These are phyloP conservation scores for Chalcosyrphus nemorum DNA, from an alignment of 2,888 invertebrate species.

Conservation along the genomic window DNA sequence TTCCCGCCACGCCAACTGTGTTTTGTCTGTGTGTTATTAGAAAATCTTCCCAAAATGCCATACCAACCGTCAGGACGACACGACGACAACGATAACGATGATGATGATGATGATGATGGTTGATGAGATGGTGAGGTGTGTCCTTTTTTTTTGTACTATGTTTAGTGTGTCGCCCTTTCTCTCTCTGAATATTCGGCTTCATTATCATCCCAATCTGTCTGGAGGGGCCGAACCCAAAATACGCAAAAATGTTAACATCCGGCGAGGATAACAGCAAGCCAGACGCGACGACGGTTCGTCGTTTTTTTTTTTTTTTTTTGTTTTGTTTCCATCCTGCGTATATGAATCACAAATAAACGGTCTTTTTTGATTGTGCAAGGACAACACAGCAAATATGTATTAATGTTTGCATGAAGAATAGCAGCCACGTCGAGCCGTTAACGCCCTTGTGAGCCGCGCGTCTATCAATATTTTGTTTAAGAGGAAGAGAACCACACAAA, in stretches of 20 bases:
- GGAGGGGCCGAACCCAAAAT: slow-evolving; percentile 58
- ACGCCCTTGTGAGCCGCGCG: slow-evolving; percentile 42
- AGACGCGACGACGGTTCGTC: slow-evolving; percentile 1
- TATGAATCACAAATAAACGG: slow-evolving; percentile 39
- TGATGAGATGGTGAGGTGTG: slow-evolving; percentile 50
- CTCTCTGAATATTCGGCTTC: slow-evolving; percentile 12
- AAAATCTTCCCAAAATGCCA: slow-evolving; percentile 58
- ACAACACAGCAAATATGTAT: slow-evolving; percentile 49
- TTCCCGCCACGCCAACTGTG: slow-evolving; percentile 67
- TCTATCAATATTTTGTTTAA: slow-evolving; percentile 27
- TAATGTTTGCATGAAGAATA: slow-evolving; percentile 60
- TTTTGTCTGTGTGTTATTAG: slow-evolving; percentile 33
- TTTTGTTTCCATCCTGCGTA: slow-evolving; percentile 39
- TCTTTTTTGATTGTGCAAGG: slow-evolving; percentile 39
- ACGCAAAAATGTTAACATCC: slow-evolving; percentile 66
- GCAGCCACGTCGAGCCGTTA: slow-evolving; percentile 23
- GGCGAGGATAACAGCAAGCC: slow-evolving; percentile 28
- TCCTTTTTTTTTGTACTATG: slow-evolving; percentile 27
- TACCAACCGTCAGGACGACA: slow-evolving; percentile 29
- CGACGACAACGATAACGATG: not conserved
- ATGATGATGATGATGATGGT: slow-evolving; percentile 29
- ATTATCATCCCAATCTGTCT: slow-evolving; percentile 69
- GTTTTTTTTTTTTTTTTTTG: not conserved
- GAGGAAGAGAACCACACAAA: not conserved
- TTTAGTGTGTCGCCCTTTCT: slow-evolving; percentile 19